Evolutionary conservation across 2,797 vertebrate genomes (phyloP), one percentile per base, ranked within the genome.

Genomic region (Hyperoplus immaculatus): DNA sequence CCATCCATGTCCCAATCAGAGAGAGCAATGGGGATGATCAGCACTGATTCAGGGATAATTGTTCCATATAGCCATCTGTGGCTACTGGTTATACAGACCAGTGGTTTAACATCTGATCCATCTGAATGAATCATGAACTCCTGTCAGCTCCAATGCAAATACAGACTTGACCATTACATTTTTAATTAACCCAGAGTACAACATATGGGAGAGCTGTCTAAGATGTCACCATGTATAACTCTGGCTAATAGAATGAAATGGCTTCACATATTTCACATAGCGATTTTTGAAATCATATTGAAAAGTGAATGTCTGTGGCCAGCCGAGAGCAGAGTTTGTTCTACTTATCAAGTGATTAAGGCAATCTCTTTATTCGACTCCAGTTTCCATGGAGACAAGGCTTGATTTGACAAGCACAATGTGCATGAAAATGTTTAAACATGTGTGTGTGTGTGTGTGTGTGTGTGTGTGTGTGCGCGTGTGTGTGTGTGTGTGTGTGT

Each of bases 301-400:
- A 75, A 89, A 85, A 88, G 65, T 77, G 70, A 89, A 83, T 45
- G 86, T 89, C 82, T 89, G 89, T 79, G 82, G 82, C 78, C 74
- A 81, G 75, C 85, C 21, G 46, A 85, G 78, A 87, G 76, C 83
- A 75, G 82, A 87, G 82, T 91, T 89, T 91, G 86, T 86, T 80
- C 81, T 69, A 92, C 93, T 94, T 92, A 93, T 88, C 88, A 76
- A 89, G 89, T 87, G 89, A 93, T 93, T 91, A 93, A 90, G 86
- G 89, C 83, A 70, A 83, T 88, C 80, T 89, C 87, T 93, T 93
- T 91, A 87, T 92, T 93, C 87, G 14, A 77, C 85, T 87, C 84
- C 72, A 87, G 93, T 94, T 94, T 92, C 93, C 93, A 94, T 94
- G 93, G 93, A 89, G 82, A 95, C 89, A 43, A 80, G 78, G 77